Evolutionary conservation across 1,140 invertebrate species (phyloP).

Genomic region (Scaptomyza hsui): DNA sequence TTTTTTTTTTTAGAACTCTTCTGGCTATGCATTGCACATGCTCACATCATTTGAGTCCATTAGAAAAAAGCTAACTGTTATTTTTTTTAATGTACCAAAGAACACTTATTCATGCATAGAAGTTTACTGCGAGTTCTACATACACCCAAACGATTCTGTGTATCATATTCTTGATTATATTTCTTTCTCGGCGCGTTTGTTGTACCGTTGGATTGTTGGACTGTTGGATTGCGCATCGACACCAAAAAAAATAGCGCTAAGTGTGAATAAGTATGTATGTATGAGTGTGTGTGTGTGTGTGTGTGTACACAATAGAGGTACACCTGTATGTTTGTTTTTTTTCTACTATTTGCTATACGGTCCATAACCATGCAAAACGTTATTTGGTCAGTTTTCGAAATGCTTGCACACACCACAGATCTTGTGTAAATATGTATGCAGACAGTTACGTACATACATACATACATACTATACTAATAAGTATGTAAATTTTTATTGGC

Average conservation of each 20-base stretch:
- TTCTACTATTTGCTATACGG: constrained; percentile 68
- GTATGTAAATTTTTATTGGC: constrained; percentile 66
- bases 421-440: constrained; percentile 30
- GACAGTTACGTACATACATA: constrained; percentile 2
- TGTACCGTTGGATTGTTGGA: constrained; percentile 63
- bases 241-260: constrained; percentile 40
- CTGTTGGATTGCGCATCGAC: constrained; percentile 60
- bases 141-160: not conserved
- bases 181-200: constrained; percentile 53
- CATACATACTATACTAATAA: constrained; percentile 5
- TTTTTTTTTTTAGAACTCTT: not conserved
- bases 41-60: not conserved
- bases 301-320: constrained; percentile 12
- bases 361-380: constrained; percentile 66
- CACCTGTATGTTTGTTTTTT: constrained; percentile 25
- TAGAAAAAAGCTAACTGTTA: not conserved
- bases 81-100: no score
- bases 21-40: not conserved
- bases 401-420: constrained; percentile 23
- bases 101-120: no score
- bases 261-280: constrained; percentile 23
- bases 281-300: constrained; percentile 41
- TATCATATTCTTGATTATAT: constrained; percentile 74
- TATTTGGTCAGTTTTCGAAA: constrained; percentile 66
- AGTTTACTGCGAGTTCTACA: constrained; percentile 2